These are phyloP conservation scores for Nesoenas mayeri DNA, from an alignment of 2,113 vertebrate genomes.

Conservation along the genomic window DNA sequence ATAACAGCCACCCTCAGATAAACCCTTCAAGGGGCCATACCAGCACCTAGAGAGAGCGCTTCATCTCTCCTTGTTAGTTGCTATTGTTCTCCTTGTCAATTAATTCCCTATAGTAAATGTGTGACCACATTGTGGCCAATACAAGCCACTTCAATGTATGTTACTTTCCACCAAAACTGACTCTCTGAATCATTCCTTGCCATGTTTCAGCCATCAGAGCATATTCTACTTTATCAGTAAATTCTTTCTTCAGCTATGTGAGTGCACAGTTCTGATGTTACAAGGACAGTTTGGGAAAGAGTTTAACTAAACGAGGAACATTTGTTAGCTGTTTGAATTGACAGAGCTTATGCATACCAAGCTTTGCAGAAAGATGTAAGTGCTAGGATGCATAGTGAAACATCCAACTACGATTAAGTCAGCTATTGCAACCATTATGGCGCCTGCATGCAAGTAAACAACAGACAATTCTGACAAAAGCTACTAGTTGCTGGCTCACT, in stretches of 20 bases:
- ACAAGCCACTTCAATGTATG: not conserved
- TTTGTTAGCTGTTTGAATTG: conserved; percentile 1
- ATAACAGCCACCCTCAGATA: conserved; percentile 51
- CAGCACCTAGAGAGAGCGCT: conserved; percentile 26
- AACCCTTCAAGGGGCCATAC: conserved; percentile 55
- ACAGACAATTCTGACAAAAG: not conserved
- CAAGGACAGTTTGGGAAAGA: not conserved
- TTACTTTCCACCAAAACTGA: not conserved
- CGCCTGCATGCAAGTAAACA: not conserved
- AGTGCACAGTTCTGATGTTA: not conserved
- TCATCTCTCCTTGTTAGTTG: conserved; percentile 31
- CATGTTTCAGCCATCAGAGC: not conserved
- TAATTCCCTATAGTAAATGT: conserved; percentile 65
- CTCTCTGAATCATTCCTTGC: not conserved
- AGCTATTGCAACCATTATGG: not conserved
- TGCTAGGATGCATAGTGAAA: not conserved
- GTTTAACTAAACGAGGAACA: not conserved
- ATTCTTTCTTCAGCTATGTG: not conserved
- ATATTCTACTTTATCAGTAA: not conserved
- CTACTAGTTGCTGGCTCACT: not conserved
- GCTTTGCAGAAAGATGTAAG: not conserved
- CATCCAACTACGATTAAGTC: not conserved
- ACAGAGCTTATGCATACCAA: not conserved
- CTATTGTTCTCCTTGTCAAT: conserved; percentile 73
- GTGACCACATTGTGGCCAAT: conserved; percentile 14